Percentiles rank a stretch among this genome's conserved stretches.
Conservation (phyloP, 2,797 vertebrate genomes). For the Lithobates sylvaticus region DNA sequence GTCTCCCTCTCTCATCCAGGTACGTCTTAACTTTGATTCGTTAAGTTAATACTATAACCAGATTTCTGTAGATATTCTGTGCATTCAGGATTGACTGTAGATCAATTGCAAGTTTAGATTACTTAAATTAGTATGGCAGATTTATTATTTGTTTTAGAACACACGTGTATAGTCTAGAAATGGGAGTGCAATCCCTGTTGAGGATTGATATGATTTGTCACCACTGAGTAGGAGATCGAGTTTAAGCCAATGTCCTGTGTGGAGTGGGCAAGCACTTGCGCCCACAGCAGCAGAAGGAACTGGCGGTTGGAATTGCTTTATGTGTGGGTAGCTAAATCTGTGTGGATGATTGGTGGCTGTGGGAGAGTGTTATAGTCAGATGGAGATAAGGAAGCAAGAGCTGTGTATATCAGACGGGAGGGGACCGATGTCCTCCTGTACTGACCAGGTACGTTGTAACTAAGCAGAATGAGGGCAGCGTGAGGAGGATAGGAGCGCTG, state of each 20-base stretch:
- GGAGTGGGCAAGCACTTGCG: not conserved
- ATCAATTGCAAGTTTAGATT: no score
- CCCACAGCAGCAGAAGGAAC: slow-evolving; percentile 42
- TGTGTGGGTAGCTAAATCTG: slow-evolving; percentile 44
- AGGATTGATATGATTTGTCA: slow-evolving; percentile 2
- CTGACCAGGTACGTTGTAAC: slow-evolving; percentile 37
- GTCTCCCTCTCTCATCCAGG: slow-evolving; percentile 79
- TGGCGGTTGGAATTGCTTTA: slow-evolving; percentile 54
- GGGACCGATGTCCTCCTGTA: not conserved
- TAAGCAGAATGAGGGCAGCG: not conserved
- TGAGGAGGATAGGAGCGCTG: not conserved
- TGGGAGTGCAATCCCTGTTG: not conserved
- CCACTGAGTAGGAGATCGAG: not conserved
- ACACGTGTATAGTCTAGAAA: not conserved
- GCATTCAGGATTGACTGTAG: not conserved
- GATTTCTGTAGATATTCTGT: not conserved
- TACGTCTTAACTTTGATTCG: slow-evolving; percentile 71
- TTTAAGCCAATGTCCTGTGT: not conserved
- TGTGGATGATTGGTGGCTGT: slow-evolving; percentile 45
- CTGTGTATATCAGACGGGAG: slow-evolving; percentile 30
- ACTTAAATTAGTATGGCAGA: not conserved
- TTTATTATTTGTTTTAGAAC: not conserved
- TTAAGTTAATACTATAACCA: not conserved
- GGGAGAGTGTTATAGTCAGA: slow-evolving; percentile 42
- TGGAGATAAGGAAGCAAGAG: slow-evolving; percentile 30